Evolutionary conservation across 2,888 invertebrate species (phyloP).

Genomic region (Litoditis marina): DNA sequence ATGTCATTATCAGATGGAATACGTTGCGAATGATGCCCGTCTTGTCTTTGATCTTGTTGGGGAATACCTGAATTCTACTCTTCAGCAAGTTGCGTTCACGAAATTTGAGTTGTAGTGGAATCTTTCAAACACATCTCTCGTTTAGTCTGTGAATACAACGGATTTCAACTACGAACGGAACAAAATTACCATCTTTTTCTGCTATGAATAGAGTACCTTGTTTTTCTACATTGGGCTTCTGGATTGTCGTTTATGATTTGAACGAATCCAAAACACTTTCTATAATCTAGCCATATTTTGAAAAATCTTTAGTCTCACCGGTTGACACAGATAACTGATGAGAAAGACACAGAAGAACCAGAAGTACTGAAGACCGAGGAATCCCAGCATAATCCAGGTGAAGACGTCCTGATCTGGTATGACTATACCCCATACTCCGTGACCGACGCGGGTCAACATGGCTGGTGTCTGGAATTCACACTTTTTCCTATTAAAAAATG

Average conservation of each 20-base stretch:
- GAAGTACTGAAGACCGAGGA: slow-evolving; percentile 51
- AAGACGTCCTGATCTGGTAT: slow-evolving; percentile 45
- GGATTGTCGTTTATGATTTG: not conserved
- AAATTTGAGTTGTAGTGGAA: too few species aligned
- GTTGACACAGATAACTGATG: slow-evolving; percentile 47
- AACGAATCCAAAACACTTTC: not conserved
- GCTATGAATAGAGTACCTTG: too few species aligned
- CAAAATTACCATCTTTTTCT: too few species aligned
- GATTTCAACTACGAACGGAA: too few species aligned
- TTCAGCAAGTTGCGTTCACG: not conserved
- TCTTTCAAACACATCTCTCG: too few species aligned
- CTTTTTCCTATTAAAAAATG: too few species aligned
- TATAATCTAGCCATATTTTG: not conserved
- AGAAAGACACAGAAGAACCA: slow-evolving; percentile 51
- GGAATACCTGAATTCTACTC: slow-evolving; percentile 39
- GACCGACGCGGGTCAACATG: slow-evolving; percentile 38
- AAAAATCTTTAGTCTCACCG: slow-evolving; percentile 24
- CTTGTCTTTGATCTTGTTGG: slow-evolving; percentile 45
- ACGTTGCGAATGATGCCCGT: slow-evolving; percentile 52
- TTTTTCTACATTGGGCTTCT: too few species aligned
- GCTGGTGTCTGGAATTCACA: slow-evolving; percentile 44
- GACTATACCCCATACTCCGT: slow-evolving; percentile 41
- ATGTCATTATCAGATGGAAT: slow-evolving; percentile 50
- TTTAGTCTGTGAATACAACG: too few species aligned
- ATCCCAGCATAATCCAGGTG: slow-evolving; percentile 52